Evolutionary conservation across 2,888 invertebrate species (phyloP).

Genomic region (Campoletis raptor): DNA sequence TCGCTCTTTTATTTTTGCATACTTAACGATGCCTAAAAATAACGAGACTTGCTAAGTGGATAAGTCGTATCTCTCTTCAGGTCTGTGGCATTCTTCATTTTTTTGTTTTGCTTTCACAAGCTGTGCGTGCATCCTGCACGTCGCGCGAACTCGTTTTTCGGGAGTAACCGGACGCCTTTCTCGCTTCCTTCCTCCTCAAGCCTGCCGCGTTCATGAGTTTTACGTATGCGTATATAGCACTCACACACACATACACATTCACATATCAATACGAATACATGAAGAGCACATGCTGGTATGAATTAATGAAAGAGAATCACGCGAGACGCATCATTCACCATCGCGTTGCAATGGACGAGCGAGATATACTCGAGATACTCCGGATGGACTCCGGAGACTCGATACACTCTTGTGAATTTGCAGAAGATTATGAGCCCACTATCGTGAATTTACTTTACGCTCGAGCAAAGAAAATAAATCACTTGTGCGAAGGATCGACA

Average conservation of each 20-base stretch:
- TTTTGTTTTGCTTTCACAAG: conserved; percentile 16
- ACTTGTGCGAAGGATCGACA: conserved; percentile 37
- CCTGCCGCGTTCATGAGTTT: conserved; percentile 38
- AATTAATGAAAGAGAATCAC: conserved; percentile 71
- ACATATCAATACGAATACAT: neutral
- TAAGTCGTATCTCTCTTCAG: conserved; percentile 58
- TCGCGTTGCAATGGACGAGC: conserved; percentile 45
- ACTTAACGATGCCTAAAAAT: conserved; percentile 69
- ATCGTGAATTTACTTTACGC: conserved; percentile 44
- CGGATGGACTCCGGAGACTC: conserved; percentile 38
- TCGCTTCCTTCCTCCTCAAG: conserved; percentile 60
- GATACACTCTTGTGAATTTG: conserved; percentile 53
- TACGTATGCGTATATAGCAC: conserved; percentile 6
- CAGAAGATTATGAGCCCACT: conserved; percentile 43
- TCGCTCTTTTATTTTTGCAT: conserved; percentile 41
- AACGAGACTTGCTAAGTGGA: conserved; percentile 65
- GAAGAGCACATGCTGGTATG: conserved; percentile 34
- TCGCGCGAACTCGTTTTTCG: conserved; percentile 63
- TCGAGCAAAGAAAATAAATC: conserved; percentile 45
- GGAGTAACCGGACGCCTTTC: conserved; percentile 63
- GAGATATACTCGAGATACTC: conserved; percentile 53
- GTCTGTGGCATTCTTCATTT: conserved; percentile 11
- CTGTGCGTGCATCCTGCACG: conserved; percentile 35
- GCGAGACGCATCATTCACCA: conserved; percentile 67
- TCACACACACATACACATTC: neutral